Conservation (phyloP, 2,888 invertebrate genomes). For the Macrophya annulata region DNA sequence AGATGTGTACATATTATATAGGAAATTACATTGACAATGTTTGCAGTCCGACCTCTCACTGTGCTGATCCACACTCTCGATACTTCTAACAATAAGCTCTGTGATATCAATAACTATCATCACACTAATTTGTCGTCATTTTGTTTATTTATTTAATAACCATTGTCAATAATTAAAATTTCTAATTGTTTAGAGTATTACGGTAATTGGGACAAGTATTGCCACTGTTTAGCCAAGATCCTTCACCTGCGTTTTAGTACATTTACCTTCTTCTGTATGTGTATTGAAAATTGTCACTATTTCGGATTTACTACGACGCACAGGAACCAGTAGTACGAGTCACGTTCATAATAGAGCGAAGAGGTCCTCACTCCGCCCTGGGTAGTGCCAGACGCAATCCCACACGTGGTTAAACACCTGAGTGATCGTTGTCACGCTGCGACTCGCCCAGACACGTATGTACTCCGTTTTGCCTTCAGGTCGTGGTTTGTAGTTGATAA, state of each 20-base stretch:
- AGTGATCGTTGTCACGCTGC: constrained; percentile 54
- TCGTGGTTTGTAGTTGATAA: constrained; percentile 37
- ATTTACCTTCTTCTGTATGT: background rate
- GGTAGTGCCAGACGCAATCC: constrained; percentile 55
- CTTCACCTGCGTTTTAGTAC: background rate
- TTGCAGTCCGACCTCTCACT: background rate
- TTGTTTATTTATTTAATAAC: background rate
- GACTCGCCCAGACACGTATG: constrained; percentile 36
- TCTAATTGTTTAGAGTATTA: background rate
- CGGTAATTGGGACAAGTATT: background rate
- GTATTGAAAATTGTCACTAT: background rate
- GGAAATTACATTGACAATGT: background rate
- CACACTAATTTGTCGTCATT: background rate
- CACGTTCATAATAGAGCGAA: constrained; percentile 18
- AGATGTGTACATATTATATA: background rate
- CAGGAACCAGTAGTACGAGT: background rate
- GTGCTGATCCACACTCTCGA: background rate
- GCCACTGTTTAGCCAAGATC: background rate
- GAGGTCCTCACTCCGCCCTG: constrained; percentile 22
- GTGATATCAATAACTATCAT: background rate
- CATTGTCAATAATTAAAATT: background rate
- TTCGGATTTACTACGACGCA: background rate
- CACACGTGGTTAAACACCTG: constrained; percentile 55
- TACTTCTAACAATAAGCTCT: background rate
- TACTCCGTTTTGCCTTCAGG: constrained; percentile 14